phyloP scores from a whole-genome alignment of 2,888 invertebrate genomes.

The Leptopilina syphax region DNA sequence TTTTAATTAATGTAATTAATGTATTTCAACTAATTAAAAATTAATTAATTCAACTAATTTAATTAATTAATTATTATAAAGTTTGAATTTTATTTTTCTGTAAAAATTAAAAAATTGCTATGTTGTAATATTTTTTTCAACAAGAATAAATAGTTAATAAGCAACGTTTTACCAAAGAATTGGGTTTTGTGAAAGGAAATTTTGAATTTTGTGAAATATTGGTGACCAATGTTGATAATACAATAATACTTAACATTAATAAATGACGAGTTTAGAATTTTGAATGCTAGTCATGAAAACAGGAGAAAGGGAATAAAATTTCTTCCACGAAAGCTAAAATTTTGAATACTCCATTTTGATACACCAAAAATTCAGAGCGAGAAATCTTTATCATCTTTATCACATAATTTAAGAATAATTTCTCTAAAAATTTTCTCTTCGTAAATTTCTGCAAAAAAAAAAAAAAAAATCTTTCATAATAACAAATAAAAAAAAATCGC shows the following conservation, averaged over 20 bases:
- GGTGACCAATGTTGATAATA: slow-evolving; percentile 58
- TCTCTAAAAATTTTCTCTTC: neutral
- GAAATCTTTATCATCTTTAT: neutral
- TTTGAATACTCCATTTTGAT: slow-evolving; percentile 41
- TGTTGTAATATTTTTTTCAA: no score
- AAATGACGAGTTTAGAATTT: slow-evolving; percentile 41
- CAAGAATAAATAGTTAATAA: neutral
- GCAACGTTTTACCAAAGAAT: slow-evolving; percentile 12
- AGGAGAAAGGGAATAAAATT: slow-evolving; percentile 29
- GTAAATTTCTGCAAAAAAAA: neutral
- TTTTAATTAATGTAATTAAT: no score
- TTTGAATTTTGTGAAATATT: slow-evolving; percentile 46
- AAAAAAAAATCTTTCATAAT: neutral
- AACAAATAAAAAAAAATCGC: slow-evolving; percentile 30
- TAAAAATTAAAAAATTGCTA: no score
- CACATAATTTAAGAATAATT: neutral
- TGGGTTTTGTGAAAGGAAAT: slow-evolving; percentile 31
- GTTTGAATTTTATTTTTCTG: no score
- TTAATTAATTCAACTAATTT: no score
- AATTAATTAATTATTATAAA: no score
- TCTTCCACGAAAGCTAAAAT: slow-evolving; percentile 28
- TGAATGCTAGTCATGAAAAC: slow-evolving; percentile 41
- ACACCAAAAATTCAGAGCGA: slow-evolving; percentile 37
- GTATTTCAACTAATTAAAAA: no score
- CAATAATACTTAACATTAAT: slow-evolving; percentile 55